Conservation (phyloP, 1,140 invertebrate species). For the Argopecten irradians region DNA sequence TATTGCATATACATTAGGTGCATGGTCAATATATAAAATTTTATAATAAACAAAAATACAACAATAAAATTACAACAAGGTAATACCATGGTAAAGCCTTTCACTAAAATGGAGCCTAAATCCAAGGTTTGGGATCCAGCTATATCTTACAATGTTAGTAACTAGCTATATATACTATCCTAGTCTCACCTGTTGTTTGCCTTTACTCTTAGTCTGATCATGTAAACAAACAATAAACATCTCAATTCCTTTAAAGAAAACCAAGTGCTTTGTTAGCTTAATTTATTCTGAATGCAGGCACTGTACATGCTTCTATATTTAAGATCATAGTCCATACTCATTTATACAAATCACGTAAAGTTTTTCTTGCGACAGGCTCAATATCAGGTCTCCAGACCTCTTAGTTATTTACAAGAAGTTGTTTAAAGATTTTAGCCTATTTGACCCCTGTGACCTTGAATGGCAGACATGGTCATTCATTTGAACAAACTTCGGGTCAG, state of each 20-base stretch:
- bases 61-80: not conserved
- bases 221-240: not conserved
- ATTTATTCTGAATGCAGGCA: too few species aligned
- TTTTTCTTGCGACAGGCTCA: too few species aligned
- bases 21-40: not conserved
- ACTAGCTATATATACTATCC: not conserved
- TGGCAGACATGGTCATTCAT: too few species aligned
- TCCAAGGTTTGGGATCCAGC: not conserved
- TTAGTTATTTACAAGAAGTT: too few species aligned
- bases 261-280: too few species aligned
- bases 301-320: too few species aligned
- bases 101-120: not conserved
- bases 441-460: too few species aligned
- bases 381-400: too few species aligned
- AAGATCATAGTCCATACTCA: too few species aligned
- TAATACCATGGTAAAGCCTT: not conserved
- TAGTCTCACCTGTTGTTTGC: conserved; percentile 4
- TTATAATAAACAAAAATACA: not conserved
- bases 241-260: not conserved
- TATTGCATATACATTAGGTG: not conserved
- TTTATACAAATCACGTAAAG: too few species aligned
- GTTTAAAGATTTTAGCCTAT: too few species aligned
- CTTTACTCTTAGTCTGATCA: conserved; percentile 8
- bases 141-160: not conserved
- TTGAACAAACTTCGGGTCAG: too few species aligned